Evolutionary conservation across 2,113 vertebrate species (phyloP).

Genomic region (Scomber japonicus): DNA sequence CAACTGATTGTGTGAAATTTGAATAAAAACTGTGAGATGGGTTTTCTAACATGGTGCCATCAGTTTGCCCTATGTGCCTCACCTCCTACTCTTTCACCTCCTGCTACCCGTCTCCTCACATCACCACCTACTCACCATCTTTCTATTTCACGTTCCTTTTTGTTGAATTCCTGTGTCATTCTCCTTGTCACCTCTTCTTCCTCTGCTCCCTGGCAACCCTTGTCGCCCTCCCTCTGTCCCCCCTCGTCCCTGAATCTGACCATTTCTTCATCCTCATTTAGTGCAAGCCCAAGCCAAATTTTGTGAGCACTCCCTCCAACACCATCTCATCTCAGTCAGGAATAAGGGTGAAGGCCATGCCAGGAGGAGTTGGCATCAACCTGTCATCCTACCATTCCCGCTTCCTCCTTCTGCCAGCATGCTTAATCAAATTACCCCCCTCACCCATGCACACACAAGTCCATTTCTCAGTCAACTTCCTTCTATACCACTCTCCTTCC

Average conservation of each 20-base stretch:
- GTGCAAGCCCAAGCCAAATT: slow-evolving; percentile 31
- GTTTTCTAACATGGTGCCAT: slow-evolving; percentile 38
- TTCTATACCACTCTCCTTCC: background rate
- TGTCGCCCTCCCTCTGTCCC: slow-evolving; percentile 13
- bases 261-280: slow-evolving; percentile 34
- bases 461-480: slow-evolving; percentile 69
- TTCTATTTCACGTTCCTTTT: slow-evolving; percentile 46
- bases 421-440: slow-evolving; percentile 79
- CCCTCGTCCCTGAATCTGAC: slow-evolving; percentile 26
- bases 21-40: slow-evolving; percentile 22
- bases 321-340: slow-evolving; percentile 65
- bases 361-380: slow-evolving; percentile 77
- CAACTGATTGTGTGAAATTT: slow-evolving; percentile 19
- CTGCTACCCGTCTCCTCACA: slow-evolving; percentile 26
- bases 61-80: slow-evolving; percentile 41
- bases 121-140: slow-evolving; percentile 68
- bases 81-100: slow-evolving; percentile 61
- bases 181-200: slow-evolving; percentile 58
- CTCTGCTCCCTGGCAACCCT: slow-evolving; percentile 71
- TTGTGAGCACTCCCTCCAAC: slow-evolving; percentile 18
- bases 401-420: slow-evolving; percentile 78
- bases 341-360: slow-evolving; percentile 70
- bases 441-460: slow-evolving; percentile 64
- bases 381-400: slow-evolving; percentile 82
- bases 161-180: slow-evolving; percentile 71